Evolutionary conservation across 2,113 vertebrate species (phyloP), one percentile per base, ranked within the genome.

Genomic region (Hemiscyllium ocellatum): DNA sequence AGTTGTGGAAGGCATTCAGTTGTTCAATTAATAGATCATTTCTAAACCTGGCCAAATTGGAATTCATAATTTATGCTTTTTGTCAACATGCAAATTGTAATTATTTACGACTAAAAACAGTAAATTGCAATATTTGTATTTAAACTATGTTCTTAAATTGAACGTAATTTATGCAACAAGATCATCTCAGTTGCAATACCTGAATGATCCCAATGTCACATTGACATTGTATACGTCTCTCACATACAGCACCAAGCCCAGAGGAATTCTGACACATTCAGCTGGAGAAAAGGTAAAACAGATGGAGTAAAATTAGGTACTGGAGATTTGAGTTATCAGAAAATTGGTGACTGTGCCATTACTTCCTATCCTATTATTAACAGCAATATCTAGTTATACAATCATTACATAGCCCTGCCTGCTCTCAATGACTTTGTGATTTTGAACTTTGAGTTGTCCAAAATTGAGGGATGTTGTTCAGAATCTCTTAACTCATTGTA

Each of bases 251-350:
- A 2, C 61, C 15, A 94, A 68, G 68, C 56, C 90, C 90, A 68
- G 29, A 94, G 90, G 61, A 68, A 94, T 94, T 94, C 90, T 90
- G 56, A n/a, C 61, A 76, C 69, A 95, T 95, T 95, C 94, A 95
- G 69, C 50, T 17, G 17, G 94, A 95, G 94, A 50, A 72, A 52
- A 95, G 69, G 24, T 70, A 50, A 52, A 95, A 76, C 94, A 95
- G 94, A 95, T 76, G 94, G 68, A 95, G 69, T 95, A 72, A 95
- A 76, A 95, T 3, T 50, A 95, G 69, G 37, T 42, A 95, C 12
- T 50, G 52, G 66, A 90, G 87, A 68, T 69, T 47, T 90, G 52
- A 61, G 29, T 90, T 90, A 90, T 61, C 87, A 90, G 87, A 90
- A 52, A 90, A 90, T 90, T 47, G 37, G 26, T 72, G 94, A 52